phyloP scores from a whole-genome alignment of 2,113 vertebrate species.

The Tyrannus savana region DNA sequence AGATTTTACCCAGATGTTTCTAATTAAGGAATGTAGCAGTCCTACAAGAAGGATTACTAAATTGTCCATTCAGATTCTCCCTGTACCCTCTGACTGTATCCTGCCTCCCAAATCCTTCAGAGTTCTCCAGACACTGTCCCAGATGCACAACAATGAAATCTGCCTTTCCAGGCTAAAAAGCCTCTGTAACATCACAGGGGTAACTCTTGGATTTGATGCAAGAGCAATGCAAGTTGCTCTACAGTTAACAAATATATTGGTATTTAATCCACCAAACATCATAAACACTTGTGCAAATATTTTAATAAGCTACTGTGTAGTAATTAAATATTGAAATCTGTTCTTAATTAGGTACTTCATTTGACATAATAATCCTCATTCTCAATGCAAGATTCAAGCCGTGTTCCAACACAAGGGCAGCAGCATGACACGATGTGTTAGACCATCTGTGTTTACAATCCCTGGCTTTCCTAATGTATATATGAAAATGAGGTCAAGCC shows the following conservation, averaged over 20 bases:
- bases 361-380: constrained; percentile 55
- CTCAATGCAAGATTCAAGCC: constrained; percentile 10
- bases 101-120: neutral
- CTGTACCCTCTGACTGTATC: neutral
- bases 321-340: constrained; percentile 59
- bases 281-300: constrained; percentile 36
- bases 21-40: neutral
- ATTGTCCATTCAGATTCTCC: neutral
- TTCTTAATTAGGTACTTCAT: constrained; percentile 56
- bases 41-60: neutral
- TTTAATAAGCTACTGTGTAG: constrained; percentile 46
- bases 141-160: neutral
- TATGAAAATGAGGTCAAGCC: constrained; percentile 42
- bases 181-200: neutral
- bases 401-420: constrained; percentile 42
- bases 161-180: neutral
- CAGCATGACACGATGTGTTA: constrained; percentile 3
- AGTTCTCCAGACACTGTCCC: neutral
- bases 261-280: constrained; percentile 22
- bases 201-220: neutral
- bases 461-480: constrained; percentile 26
- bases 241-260: constrained; percentile 18
- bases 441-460: constrained; percentile 60
- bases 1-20: neutral
- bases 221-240: neutral